These are phyloP conservation scores for Lindbergichthys nudifrons DNA, from an alignment of 2,797 vertebrate species.

Conservation along the genomic window DNA sequence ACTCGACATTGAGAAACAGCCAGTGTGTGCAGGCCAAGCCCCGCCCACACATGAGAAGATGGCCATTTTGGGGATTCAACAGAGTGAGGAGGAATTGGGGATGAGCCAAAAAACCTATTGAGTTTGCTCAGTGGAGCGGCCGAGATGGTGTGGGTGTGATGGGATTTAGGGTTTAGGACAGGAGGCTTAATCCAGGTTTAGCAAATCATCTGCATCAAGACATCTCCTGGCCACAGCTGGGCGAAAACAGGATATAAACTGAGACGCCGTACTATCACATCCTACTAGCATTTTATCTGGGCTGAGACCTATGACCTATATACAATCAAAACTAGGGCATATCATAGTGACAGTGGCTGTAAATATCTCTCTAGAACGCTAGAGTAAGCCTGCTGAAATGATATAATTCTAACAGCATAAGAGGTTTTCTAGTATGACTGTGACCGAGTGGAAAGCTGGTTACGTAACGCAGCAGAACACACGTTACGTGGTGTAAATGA, in stretches of 20 bases:
- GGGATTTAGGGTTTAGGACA: constrained; percentile 71
- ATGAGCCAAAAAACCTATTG: constrained; percentile 57
- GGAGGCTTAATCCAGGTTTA: constrained; percentile 41
- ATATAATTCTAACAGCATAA: constrained; percentile 15
- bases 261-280: background rate
- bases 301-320: background rate
- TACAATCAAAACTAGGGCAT: background rate
- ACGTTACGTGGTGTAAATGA: constrained; percentile 38
- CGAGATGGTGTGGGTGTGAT: constrained; percentile 38
- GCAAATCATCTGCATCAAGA: constrained; percentile 63
- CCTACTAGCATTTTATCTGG: background rate
- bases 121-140: constrained; percentile 52
- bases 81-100: constrained; percentile 52
- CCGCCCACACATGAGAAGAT: constrained; percentile 28
- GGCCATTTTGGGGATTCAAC: constrained; percentile 59
- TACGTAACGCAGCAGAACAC: constrained; percentile 59
- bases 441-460: constrained; percentile 38
- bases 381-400: constrained; percentile 26
- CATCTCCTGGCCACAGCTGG: constrained; percentile 32
- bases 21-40: constrained; percentile 50
- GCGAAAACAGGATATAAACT: constrained; percentile 16
- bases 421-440: constrained; percentile 25
- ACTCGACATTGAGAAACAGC: no score
- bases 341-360: background rate
- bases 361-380: constrained; percentile 4